Evolutionary conservation across 2,113 vertebrate species (phyloP).

Genomic region (Psettodes erumei): DNA sequence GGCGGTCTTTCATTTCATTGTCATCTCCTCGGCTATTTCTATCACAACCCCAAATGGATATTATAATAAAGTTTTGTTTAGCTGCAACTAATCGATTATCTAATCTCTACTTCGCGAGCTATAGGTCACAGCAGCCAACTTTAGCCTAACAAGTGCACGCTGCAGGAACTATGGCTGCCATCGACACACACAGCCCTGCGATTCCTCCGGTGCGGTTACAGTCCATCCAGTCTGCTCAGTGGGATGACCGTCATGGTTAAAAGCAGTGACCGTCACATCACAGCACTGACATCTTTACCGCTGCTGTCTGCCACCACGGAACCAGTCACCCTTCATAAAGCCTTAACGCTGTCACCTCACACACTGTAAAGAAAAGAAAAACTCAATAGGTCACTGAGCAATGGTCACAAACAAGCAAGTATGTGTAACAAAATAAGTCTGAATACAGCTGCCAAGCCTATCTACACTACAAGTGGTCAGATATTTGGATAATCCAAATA

Average conservation of each 20-base stretch:
- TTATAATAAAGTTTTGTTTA: not conserved
- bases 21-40: not conserved
- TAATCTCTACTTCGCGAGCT: not conserved
- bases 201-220: constrained; percentile 26
- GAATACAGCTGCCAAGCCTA: not conserved
- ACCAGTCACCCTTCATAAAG: constrained; percentile 61
- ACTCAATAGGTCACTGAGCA: constrained; percentile 25
- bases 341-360: constrained; percentile 48
- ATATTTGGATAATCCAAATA: not conserved
- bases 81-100: constrained; percentile 4
- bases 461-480: not conserved
- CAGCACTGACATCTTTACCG: constrained; percentile 70
- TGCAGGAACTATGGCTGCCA: not conserved
- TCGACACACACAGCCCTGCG: not conserved
- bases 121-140: not conserved
- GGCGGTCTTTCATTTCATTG: not conserved
- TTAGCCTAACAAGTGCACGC: not conserved
- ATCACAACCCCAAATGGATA: not conserved
- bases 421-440: constrained; percentile 1
- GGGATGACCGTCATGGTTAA: constrained; percentile 73
- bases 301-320: constrained; percentile 50
- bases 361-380: constrained; percentile 3
- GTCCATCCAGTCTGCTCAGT: constrained; percentile 45
- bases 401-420: not conserved
- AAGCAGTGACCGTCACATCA: constrained; percentile 72